Conservation (phyloP, 2,888 invertebrate genomes). For the Drosophila pegasa region DNA sequence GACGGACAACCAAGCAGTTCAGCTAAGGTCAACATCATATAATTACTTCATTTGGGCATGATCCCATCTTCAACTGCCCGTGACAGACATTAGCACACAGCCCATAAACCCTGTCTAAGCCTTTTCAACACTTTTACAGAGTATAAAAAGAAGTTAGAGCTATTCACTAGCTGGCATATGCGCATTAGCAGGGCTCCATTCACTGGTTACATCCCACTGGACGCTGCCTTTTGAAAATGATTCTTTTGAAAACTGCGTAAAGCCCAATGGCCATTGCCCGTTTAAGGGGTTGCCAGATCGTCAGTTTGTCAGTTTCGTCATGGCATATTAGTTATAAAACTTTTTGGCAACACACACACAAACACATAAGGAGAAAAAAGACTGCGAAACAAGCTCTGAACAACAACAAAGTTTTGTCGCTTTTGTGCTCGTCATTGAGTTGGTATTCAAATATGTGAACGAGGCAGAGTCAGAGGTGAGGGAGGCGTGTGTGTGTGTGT, state of each 20-base stretch:
- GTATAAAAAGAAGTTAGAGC: constrained; percentile 1
- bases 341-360: constrained; percentile 23
- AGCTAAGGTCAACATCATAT: neutral
- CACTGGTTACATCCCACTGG: constrained; percentile 25
- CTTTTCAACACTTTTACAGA: neutral
- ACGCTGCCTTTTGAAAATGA: constrained; percentile 37
- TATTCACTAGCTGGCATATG: constrained; percentile 35
- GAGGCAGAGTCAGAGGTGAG: constrained; percentile 1
- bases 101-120: neutral
- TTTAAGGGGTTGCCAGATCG: constrained; percentile 19
- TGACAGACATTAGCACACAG: neutral
- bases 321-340: constrained; percentile 61
- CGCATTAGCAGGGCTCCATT: constrained; percentile 20
- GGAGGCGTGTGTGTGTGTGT: neutral
- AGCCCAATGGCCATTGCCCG: constrained; percentile 20
- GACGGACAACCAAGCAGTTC: no score
- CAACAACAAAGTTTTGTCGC: constrained; percentile 40
- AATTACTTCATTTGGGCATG: neutral
- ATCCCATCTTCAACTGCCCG: neutral
- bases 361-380: neutral
- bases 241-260: constrained; percentile 43
- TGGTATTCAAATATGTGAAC: constrained; percentile 43
- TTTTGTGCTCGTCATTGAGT: constrained; percentile 40
- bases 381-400: neutral
- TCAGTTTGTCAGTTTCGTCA: constrained; percentile 55